Conservation (phyloP, 2,888 invertebrate species). For the Ectemnius lituratus region DNA sequence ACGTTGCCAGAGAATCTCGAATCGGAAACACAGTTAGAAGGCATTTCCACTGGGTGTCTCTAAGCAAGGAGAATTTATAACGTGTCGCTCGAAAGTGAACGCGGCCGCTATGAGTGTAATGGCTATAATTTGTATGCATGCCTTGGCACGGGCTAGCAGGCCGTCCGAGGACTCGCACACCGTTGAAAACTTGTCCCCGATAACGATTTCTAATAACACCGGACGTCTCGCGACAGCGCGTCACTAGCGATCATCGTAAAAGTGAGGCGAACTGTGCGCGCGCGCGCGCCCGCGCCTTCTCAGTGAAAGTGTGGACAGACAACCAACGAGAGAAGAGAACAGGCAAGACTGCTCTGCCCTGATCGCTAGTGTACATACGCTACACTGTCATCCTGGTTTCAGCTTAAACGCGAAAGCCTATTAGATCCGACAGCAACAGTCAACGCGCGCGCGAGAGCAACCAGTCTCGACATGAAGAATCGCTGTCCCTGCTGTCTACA, state of each 20-base stretch:
- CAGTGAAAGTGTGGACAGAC: constrained; percentile 46
- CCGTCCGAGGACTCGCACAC: constrained; percentile 40
- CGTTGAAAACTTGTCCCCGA: constrained; percentile 59
- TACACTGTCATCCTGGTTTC: constrained; percentile 56
- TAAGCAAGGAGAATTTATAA: constrained; percentile 50
- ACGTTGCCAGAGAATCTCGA: constrained; percentile 25
- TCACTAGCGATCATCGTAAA: constrained; percentile 44
- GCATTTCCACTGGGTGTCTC: constrained; percentile 47
- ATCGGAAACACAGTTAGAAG: constrained; percentile 25
- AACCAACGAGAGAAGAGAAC: constrained; percentile 17
- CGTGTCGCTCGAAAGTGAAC: constrained; percentile 48
- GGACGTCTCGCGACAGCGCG: constrained; percentile 46
- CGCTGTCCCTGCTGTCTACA: constrained; percentile 34
- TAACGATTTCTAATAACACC: constrained; percentile 64
- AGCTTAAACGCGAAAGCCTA: constrained; percentile 46
- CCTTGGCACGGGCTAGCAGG: constrained; percentile 53
- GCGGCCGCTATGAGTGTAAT: constrained; percentile 50
- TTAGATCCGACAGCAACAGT: constrained; percentile 52
- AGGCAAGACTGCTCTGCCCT: background rate
- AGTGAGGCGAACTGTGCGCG: constrained; percentile 17
- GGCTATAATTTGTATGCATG: constrained; percentile 61
- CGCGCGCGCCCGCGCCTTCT: constrained; percentile 11
- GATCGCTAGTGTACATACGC: constrained; percentile 22
- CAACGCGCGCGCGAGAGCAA: constrained; percentile 27
- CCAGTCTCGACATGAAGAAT: constrained; percentile 38